These are phyloP conservation scores for Meliscaeva auricollis DNA, from an alignment of 2,888 invertebrate genomes.

Conservation along the genomic window DNA sequence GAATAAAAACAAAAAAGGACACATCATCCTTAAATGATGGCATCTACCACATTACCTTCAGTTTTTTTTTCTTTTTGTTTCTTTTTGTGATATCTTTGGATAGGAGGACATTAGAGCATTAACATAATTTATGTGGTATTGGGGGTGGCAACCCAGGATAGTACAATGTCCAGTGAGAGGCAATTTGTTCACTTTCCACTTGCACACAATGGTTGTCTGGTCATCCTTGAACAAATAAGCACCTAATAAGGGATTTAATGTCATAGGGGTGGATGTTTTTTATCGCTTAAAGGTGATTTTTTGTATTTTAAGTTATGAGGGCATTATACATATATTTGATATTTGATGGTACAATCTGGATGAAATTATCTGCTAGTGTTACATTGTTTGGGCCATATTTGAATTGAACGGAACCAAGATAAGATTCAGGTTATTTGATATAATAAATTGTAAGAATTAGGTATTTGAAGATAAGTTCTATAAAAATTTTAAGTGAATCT, in stretches of 20 bases:
- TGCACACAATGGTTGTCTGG: slow-evolving; percentile 67
- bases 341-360: slow-evolving; percentile 24
- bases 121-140: slow-evolving; percentile 76
- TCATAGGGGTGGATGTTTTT: slow-evolving; percentile 71
- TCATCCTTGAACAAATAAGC: slow-evolving; percentile 76
- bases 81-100: slow-evolving; percentile 45
- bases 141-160: slow-evolving; percentile 61
- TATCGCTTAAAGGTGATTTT: slow-evolving; percentile 47
- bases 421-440: neutral
- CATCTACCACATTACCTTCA: slow-evolving; percentile 66
- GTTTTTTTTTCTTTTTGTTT: slow-evolving; percentile 10
- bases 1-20: slow-evolving; percentile 71
- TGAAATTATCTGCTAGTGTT: slow-evolving; percentile 42
- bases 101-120: slow-evolving; percentile 70
- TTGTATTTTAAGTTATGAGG: neutral
- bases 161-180: slow-evolving; percentile 64
- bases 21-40: slow-evolving; percentile 46
- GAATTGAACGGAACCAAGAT: neutral
- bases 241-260: slow-evolving; percentile 72
- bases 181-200: slow-evolving; percentile 64
- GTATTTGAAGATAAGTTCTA: neutral
- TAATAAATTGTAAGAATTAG: neutral
- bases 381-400: slow-evolving; percentile 15
- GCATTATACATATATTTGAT: neutral
- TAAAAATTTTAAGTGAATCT: too few relatives aligned